phyloP scores from a whole-genome alignment of 35 echinoderm and acorn worm species.

The Holothuria glaberrima region DNA sequence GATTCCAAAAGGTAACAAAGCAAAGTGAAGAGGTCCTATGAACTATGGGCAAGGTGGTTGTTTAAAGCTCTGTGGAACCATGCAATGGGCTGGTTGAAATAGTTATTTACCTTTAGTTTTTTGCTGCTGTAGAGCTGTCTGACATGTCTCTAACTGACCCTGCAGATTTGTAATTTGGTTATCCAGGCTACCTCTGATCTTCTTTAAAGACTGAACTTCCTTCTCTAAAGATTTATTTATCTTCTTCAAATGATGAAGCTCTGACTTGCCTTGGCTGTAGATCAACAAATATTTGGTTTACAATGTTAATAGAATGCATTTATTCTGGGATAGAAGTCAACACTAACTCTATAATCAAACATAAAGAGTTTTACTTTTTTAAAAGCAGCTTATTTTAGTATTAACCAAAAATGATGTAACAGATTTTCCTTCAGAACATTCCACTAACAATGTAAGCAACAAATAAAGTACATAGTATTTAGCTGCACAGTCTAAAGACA shows the following conservation, averaged over 20 bases:
- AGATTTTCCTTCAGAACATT: no score
- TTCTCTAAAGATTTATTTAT: constrained; percentile 9
- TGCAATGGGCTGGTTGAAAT: not conserved
- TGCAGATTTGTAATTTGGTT: constrained; percentile 52
- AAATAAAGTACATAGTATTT: no score
- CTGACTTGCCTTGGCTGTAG: constrained; percentile 8
- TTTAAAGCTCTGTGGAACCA: no score
- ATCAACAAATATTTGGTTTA: not conserved
- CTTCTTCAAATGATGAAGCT: constrained; percentile 54
- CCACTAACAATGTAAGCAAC: no score
- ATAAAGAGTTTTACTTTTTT: no score
- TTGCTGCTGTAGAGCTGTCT: constrained; percentile 53
- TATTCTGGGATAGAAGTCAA: not conserved
- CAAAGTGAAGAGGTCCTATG: no score
- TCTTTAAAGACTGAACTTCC: constrained; percentile 39
- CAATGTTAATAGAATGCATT: not conserved
- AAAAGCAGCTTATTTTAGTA: no score
- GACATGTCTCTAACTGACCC: constrained; percentile 42
- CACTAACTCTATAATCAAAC: no score
- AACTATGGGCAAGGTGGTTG: no score
- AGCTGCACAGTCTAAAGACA: no score
- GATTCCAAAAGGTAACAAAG: no score
- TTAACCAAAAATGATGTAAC: no score
- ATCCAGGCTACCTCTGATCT: constrained; percentile 23
- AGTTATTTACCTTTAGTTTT: constrained; percentile 48